Base-by-base conservation (phyloP, 2,113 vertebrate species). In the Strix uralensis region DNA sequence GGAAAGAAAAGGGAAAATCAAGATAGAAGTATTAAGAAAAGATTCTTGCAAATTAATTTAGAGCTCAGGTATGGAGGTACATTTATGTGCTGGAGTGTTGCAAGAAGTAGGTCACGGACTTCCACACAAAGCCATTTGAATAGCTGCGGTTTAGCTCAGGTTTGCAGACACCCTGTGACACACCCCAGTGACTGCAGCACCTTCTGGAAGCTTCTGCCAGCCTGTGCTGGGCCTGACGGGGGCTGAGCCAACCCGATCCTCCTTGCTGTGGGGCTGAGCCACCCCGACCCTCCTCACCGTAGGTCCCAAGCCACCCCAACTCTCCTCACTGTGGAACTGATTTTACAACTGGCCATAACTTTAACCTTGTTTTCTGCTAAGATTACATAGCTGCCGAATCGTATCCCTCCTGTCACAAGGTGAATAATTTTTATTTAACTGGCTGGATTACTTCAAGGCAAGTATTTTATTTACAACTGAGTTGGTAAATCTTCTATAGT, bases 141-240 rank as follows among this genome's bases (percentile, higher is more conserved):
- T 32, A 92, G 44, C 57, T 96, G 95, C 95, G 95, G 95, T 79
- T 92, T 97, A 94, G 78, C 79, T 81, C 26, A 13, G 27, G 22
- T 44, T 51, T 75, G 22, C 81, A 42, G 49, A 27, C 7, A 13
- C 16, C 40, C 54, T 2, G 3, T 0, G 0, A 23, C 4, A 5
- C 6, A 5, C 55, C 59, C 15, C 4, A 2, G 22, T 16, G 36
- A 42, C 59, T 80, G n/a, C 73, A 42, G 10, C 26, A 22, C 40
- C 38, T 93, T 70, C 91, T 89, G 54, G 84, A 74, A 74, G 15
- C 6, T 94, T 80, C 90, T 81, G 46, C 27, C 70, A 75, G 67
- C 15, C 27, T 0, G 0, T 8, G 1, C 25, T 19, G 40, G 23
- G 23, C 23, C 47, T 4, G 2, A 2, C 2, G 1, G 3, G 23